Percentiles rank a stretch among this genome's conserved stretches.
Evolutionary conservation across 2,888 invertebrate genomes (phyloP).

Genomic region (Penaeus monodon): DNA sequence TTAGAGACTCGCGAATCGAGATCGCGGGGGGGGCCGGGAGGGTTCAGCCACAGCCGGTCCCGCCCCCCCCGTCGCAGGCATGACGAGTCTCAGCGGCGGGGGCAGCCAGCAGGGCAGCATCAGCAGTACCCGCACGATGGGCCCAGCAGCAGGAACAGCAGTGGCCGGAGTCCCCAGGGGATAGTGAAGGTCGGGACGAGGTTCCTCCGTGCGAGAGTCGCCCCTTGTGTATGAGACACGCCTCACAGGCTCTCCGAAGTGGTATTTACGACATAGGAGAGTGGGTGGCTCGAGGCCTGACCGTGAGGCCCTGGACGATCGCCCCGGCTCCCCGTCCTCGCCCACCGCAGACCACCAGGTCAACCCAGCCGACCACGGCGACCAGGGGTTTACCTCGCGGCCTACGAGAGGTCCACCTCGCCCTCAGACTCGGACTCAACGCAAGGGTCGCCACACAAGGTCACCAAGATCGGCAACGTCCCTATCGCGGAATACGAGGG

Average conservation of each 20-base stretch:
- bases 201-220: conserved; percentile 51
- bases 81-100: conserved; percentile 48
- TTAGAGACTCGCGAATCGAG: conserved; percentile 64
- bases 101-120: conserved; percentile 30
- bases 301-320: conserved; percentile 60
- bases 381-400: conserved; percentile 53
- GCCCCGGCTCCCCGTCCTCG: conserved; percentile 49
- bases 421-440: conserved; percentile 64
- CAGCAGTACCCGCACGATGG: conserved; percentile 35
- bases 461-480: conserved; percentile 80
- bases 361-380: conserved; percentile 39
- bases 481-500: conserved; percentile 95
- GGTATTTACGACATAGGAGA: conserved; percentile 88
- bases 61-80: conserved; percentile 75
- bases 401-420: conserved; percentile 60
- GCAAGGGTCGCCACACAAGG: conserved; percentile 59
- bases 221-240: conserved; percentile 79
- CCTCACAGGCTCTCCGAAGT: conserved; percentile 75
- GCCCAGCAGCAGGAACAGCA: conserved; percentile 43
- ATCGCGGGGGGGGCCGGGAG: conserved; percentile 84
- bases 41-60: conserved; percentile 84
- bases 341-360: conserved; percentile 39
- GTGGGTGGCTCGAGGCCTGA: conserved; percentile 82
- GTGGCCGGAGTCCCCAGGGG: conserved; percentile 50
- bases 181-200: conserved; percentile 50